These are phyloP conservation scores for Pelecanus crispus DNA, from an alignment of 2,113 vertebrate species.

Conservation along the genomic window DNA sequence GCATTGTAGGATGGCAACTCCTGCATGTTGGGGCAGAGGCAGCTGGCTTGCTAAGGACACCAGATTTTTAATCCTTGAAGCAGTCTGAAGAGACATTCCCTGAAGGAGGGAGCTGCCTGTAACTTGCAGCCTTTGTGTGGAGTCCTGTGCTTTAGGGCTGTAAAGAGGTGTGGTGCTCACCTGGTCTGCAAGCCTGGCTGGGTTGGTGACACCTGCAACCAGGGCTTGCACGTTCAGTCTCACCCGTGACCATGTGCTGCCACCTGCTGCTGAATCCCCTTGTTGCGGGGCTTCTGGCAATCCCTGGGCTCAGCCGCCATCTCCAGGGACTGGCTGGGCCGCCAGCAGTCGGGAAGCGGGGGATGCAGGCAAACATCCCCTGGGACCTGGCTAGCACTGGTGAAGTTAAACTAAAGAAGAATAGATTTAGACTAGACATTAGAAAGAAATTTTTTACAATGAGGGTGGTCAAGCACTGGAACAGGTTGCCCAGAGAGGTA, in stretches of 20 bases:
- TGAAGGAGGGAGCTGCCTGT: not conserved
- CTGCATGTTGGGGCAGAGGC: not conserved
- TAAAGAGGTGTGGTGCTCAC: not conserved
- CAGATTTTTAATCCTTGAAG: not conserved
- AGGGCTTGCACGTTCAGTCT: not conserved
- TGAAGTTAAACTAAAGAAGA: no score
- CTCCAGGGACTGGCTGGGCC: rapidly evolving
- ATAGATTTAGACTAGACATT: no score
- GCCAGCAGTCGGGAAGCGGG: rapidly evolving
- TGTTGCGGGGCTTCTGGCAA: not conserved
- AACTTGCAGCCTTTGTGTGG: not conserved
- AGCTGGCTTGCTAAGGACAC: not conserved
- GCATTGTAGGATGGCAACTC: not conserved
- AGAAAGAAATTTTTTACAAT: no score
- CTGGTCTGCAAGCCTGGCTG: not conserved
- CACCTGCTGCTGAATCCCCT: not conserved
- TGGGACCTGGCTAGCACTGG: not conserved
- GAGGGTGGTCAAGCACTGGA: no score
- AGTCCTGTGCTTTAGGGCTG: not conserved
- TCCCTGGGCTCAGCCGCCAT: not conserved
- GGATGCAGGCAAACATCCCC: not conserved
- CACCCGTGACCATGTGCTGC: not conserved
- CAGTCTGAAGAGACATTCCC: not conserved
- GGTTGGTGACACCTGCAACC: rapidly evolving
- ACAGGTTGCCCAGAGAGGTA: no score